Evolutionary conservation across 1,140 invertebrate species (phyloP), one percentile per base, ranked within the genome.

Genomic region (Battus philenor): DNA sequence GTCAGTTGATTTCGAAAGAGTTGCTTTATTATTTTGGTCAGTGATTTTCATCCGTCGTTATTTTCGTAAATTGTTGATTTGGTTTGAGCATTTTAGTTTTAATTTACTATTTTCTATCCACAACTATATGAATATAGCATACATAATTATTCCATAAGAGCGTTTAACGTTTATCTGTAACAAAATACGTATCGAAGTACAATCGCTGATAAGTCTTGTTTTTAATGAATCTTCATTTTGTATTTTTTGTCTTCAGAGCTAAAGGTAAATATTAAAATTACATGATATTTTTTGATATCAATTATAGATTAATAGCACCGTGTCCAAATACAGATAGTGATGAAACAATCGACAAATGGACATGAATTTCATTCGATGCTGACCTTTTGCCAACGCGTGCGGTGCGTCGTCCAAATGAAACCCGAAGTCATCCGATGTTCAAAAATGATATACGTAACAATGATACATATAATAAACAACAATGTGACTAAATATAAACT

Each of bases 401-500:
- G 59, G 54, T 51, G 54, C 54, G 46, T 60, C 46, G 71, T 74
- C 70, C 74, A 63, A 41, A 33, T 11, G 2, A 27, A 44, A 56
- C 62, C 60, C 56, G 53, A 54, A 77, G 54, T 78, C 68, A 73
- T 84, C 80, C 60, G 63, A 81, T 77, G 80, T 84, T 84, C 80
- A 84, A 84, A 41, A 84, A 84, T 75, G 82, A 84, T 82, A 84
- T 84, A 84, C 80, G 80, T 84, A 84, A 84, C 76, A 64, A 75
- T 71, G 68, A 80, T 75, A 82, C 80, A 84, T 84, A 84, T 84
- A 82, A 76, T 78, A 65, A 71, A 78, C 72, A 75, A 81, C 78
- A 83, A 81, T 79, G 66, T 81, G 68, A 79, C 76, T 83, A 81
- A 81, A 75, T 62, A 66, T 41, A 76, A 75, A 72, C 77, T 82